Evolutionary conservation across 2,113 vertebrate genomes (phyloP).

Genomic region (Catagonus wagneri): DNA sequence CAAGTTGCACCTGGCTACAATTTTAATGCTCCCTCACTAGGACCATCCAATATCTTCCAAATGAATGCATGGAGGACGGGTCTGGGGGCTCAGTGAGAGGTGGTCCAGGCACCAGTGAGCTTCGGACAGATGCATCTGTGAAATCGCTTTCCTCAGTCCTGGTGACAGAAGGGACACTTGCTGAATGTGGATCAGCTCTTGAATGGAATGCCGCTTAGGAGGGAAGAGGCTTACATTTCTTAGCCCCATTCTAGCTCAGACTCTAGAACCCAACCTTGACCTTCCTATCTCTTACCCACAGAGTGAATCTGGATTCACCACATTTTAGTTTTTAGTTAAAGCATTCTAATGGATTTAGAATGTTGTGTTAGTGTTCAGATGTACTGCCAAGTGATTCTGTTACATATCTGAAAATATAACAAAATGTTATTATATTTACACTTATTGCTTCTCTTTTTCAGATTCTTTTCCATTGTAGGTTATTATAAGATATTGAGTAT

Average conservation of each 20-base stretch:
- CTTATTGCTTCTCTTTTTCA: not conserved
- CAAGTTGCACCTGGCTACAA: constrained; percentile 58
- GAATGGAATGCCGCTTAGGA: not conserved
- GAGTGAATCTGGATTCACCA: not conserved
- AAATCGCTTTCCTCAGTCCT: not conserved
- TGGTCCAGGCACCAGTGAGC: not conserved
- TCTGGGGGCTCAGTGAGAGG: not conserved
- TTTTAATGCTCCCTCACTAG: not conserved
- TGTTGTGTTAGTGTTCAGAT: not conserved
- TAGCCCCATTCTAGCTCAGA: accelerated
- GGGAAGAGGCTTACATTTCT: not conserved
- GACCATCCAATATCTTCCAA: constrained; percentile 13
- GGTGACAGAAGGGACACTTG: not conserved
- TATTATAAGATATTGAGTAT: not conserved
- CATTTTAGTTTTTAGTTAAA: not conserved
- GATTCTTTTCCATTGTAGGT: not conserved
- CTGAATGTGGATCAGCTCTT: not conserved
- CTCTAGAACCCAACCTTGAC: not conserved
- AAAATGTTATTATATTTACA: not conserved
- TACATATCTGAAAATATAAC: no score
- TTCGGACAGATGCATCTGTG: not conserved
- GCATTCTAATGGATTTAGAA: not conserved
- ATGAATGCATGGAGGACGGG: not conserved
- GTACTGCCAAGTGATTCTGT: not conserved
- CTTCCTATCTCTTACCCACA: not conserved